Percentiles rank a stretch among this genome's conserved stretches.
Evolutionary conservation across 2,797 vertebrate genomes (phyloP).

Genomic region (Smutsia temminckii): DNA sequence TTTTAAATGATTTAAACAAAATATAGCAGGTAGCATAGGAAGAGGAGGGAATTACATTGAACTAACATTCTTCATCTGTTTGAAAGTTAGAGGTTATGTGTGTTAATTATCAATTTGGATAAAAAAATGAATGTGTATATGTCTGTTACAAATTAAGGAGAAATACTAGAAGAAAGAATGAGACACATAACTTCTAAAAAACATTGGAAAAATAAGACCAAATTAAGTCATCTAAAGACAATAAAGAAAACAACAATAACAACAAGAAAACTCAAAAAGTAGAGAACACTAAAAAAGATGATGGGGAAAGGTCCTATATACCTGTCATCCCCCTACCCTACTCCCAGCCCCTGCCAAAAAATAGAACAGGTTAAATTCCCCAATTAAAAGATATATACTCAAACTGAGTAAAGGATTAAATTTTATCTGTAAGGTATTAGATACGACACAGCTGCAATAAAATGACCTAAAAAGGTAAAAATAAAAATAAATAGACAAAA

Average conservation of each 20-base stretch:
- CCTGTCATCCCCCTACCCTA: not conserved
- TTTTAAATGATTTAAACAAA: not conserved
- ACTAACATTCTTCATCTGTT: not conserved
- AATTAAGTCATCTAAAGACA: not conserved
- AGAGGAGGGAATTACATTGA: not conserved
- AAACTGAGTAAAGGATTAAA: not conserved
- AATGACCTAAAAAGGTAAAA: not conserved
- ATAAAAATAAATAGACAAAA: not conserved
- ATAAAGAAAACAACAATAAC: not conserved
- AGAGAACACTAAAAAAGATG: not conserved
- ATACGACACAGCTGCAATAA: not conserved
- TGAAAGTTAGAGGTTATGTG: not conserved
- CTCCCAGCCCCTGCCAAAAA: not conserved
- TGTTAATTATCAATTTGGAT: not conserved
- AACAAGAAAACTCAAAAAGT: not conserved
- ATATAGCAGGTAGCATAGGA: not conserved
- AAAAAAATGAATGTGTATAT: not conserved
- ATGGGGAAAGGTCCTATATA: not conserved
- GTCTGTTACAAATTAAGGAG: not conserved
- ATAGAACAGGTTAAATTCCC: not conserved
- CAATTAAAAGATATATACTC: not conserved
- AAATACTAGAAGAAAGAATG: not conserved
- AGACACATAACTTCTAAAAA: not conserved
- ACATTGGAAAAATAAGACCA: not conserved
- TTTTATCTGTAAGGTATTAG: not conserved